Evolutionary conservation across 2,113 vertebrate genomes (phyloP).

Genomic region (Baryphthengus martii): DNA sequence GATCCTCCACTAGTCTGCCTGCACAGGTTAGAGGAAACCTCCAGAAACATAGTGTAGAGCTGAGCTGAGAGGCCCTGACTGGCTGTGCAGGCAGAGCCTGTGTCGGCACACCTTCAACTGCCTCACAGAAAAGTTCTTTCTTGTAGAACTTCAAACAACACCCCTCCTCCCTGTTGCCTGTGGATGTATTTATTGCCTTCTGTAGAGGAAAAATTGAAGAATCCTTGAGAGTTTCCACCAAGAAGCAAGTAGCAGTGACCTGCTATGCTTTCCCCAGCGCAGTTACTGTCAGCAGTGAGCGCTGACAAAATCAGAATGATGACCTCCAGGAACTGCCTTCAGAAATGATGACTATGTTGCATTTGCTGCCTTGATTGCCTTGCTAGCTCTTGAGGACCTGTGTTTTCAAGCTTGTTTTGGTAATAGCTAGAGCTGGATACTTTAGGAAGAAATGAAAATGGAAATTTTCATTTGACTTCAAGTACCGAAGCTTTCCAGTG

Average conservation of each 20-base stretch:
- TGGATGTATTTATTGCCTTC: neutral
- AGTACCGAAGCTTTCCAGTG: neutral
- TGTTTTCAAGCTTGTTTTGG: neutral
- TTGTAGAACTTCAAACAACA: neutral
- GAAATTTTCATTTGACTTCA: neutral
- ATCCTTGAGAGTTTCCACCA: neutral
- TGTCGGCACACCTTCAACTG: neutral
- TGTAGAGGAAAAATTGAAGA: neutral
- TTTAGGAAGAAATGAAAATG: neutral
- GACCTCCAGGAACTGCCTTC: neutral
- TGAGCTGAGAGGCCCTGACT: neutral
- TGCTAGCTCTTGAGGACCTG: neutral
- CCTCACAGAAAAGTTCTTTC: neutral
- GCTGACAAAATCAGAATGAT: neutral
- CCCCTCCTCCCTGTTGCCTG: neutral
- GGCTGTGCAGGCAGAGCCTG: neutral
- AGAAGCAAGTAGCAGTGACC: neutral
- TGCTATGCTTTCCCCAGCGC: neutral
- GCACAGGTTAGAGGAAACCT: neutral
- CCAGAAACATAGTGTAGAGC: neutral
- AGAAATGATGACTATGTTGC: neutral
- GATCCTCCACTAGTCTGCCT: neutral
- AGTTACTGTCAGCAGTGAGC: neutral
- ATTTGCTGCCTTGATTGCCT: neutral
- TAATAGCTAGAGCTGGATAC: neutral